Evolutionary conservation across 2,797 vertebrate genomes (phyloP), one percentile per base, ranked within the genome.

Genomic region (Macrochelys suwanniensis): DNA sequence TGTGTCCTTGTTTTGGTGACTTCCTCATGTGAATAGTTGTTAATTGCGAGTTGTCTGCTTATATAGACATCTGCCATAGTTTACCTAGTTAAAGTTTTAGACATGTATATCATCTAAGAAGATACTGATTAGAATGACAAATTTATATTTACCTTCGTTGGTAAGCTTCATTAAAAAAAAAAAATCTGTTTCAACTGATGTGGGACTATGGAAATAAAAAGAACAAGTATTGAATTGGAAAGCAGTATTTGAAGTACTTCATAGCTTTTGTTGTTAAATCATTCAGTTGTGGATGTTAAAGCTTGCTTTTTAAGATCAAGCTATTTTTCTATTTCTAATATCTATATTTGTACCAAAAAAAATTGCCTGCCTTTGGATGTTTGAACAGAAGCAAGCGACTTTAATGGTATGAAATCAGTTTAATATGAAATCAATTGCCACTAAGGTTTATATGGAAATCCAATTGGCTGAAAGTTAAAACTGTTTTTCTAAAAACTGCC

Each of bases 121-220:
- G 17, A 37, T n/a, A 37, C 15, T 65, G 61, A 65, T 65, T n/a
- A 65, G 33, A 65, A 78, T 12, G 82, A 45, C 65, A 80, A 92
- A 84, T 91, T 80, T 6, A 78, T 31, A 87, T 11, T 45, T 51
- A 51, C 13, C 76, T 92, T 59, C 87, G 78, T 94, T 80, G 45
- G 80, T 84, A 45, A 1, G 12, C 31, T 83, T 74, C 81, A 85
- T 91, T 33, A 82, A 83, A 47, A 85, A 85, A 85, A 57, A 91
- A 19, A 26, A 74, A 92, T 28, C 79, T 85, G 11, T 89, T 53
- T 86, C 91, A 93, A 87, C 90, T 97, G 93, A 79, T 85, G 83
- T 88, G 50, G 95, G 93, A 95, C 92, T 96, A 88, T 94, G 92
- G 89, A 86, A 95, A 80, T 90, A 77, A 94, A 93, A 93, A 87